Evolutionary conservation across 2,797 vertebrate species (phyloP), one percentile per base, ranked within the genome.

Genomic region (Xenops minutus): DNA sequence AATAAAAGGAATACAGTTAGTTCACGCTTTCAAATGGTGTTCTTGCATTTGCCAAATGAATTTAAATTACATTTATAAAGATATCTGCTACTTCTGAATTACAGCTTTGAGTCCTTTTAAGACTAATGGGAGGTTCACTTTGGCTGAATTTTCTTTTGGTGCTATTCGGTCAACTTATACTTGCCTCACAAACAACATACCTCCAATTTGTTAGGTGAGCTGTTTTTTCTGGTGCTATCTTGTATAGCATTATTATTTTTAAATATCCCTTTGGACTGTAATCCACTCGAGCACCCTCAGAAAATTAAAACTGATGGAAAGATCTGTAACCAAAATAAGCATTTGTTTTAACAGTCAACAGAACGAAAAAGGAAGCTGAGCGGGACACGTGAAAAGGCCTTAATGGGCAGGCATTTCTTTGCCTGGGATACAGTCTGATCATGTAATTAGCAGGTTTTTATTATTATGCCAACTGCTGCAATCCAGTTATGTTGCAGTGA

Each of bases 1-100:
- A 97, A 95, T 96, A 96, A 97, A 94, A 88, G 68, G 78, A 93
- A 89, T 62, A 79, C 44, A 91, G 89, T 88, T 73, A 93, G 73
- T 95, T 95, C 80, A 91, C 58, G 84, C 55, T 95, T 96, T 95
- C 39, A 97, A 93, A 92, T 46, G 51, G 13, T 77, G 44, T 88
- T 94, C 79, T 78, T 94, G 56, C 37, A 78, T 97, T 97, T 96
- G 51, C 76, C 51, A 93, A 85, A 94, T 95, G 93, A 89, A 74
- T 97, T 97, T 97, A 93, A 96, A 39, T 97, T 96, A 82, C 49
- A 43, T 89, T 56, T 66, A 68, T 89, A 76, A 93, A 94, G 54
- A 77, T 58, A 37, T 20, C 55, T 85, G 43, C 14, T 95, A 63
- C 62, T 92, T 76, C 71, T 79, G 48, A 87, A 95, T 41, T 82